These are phyloP conservation scores for Bagarius yarrelli DNA, from an alignment of 2,113 vertebrate genomes.

Conservation along the genomic window DNA sequence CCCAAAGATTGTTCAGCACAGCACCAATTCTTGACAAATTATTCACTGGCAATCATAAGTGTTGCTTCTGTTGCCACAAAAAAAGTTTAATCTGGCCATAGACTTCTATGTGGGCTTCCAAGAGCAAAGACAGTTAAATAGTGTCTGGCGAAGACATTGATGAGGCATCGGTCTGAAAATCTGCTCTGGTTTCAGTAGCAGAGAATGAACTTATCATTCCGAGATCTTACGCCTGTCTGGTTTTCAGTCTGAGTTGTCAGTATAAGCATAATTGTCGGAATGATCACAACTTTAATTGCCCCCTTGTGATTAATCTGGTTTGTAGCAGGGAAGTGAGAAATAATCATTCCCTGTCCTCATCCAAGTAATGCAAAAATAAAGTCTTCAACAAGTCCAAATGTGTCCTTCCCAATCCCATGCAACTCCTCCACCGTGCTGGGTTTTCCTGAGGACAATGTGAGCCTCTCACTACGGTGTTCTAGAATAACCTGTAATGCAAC, in stretches of 20 bases:
- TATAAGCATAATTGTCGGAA: conserved; percentile 6
- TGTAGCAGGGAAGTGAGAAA: conserved; percentile 1
- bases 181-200: not conserved
- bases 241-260: not conserved
- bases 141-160: conserved; percentile 36
- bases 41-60: conserved; percentile 45
- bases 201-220: not conserved
- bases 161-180: conserved; percentile 1
- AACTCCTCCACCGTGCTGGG: not conserved
- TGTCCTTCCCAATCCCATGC: not conserved
- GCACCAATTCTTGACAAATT: conserved; percentile 46
- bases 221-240: not conserved
- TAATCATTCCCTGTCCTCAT: not conserved
- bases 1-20: conserved; percentile 19
- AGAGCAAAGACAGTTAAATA: conserved; percentile 4
- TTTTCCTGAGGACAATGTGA: not conserved
- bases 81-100: conserved; percentile 42
- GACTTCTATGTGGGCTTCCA: conserved; percentile 3
- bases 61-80: conserved; percentile 35
- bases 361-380: not conserved
- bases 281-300: not conserved
- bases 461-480: not conserved
- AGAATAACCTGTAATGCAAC: not conserved
- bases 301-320: not conserved
- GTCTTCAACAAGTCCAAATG: not conserved